Evolutionary conservation across 1,140 invertebrate species (phyloP).

Genomic region (Araneus ventricosus): DNA sequence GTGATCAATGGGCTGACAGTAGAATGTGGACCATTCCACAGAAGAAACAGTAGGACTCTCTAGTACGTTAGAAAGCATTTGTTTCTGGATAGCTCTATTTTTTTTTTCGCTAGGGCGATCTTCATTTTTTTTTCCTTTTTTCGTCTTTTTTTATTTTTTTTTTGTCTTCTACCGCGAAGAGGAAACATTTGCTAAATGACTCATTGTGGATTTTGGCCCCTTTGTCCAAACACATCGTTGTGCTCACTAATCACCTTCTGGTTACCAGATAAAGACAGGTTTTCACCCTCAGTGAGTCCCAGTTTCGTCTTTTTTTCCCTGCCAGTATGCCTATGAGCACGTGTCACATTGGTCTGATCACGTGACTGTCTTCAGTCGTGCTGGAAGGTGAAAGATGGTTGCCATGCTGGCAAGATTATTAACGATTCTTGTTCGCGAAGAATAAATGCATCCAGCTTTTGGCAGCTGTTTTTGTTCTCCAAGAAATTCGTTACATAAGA

Average conservation of each 20-base stretch:
- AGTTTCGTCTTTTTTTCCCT: not conserved
- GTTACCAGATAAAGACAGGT: conserved; percentile 20
- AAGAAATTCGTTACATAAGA: not conserved
- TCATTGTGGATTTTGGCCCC: conserved; percentile 62
- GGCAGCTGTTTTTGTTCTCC: not conserved
- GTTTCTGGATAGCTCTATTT: conserved; percentile 41
- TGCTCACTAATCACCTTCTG: conserved; percentile 28
- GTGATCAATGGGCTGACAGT: conserved; percentile 48
- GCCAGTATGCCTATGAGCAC: not conserved
- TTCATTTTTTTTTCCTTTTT: not conserved
- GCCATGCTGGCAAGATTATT: not conserved
- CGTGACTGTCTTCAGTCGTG: not conserved
- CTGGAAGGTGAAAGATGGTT: not conserved
- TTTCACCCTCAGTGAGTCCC: conserved; percentile 17
- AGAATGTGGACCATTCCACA: conserved; percentile 19
- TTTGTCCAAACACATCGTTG: conserved; percentile 58
- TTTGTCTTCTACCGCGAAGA: not conserved
- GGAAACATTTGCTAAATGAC: conserved; percentile 62
- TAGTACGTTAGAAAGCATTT: conserved; percentile 36
- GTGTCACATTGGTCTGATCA: not conserved
- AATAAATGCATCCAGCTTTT: not conserved
- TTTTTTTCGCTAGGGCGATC: not conserved
- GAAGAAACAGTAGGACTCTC: not conserved
- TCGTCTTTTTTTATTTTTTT: not conserved
- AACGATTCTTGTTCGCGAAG: not conserved